Evolutionary conservation across 2,888 invertebrate genomes (phyloP).

Genomic region (Lepidocyrtoides sp.): DNA sequence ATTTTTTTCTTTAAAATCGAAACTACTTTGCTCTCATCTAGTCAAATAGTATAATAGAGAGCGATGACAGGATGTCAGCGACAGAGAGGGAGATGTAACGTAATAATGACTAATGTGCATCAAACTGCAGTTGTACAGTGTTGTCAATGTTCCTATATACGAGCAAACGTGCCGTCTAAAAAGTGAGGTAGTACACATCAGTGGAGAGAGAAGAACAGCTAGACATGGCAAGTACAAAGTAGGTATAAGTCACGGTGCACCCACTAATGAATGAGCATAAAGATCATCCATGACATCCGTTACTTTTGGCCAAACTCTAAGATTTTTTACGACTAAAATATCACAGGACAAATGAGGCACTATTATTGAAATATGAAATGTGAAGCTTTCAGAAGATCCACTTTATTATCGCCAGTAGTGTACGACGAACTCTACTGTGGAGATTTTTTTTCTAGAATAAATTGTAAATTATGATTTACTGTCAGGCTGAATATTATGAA

Average conservation of each 20-base stretch:
- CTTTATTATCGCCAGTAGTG: background rate
- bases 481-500: background rate
- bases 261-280: background rate
- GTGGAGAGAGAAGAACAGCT: background rate
- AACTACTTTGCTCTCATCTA: background rate
- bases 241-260: background rate
- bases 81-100: conserved; percentile 35
- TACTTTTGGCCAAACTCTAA: conserved; percentile 6
- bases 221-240: background rate
- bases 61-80: conserved; percentile 74
- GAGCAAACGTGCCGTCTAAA: too few relatives aligned
- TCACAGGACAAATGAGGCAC: conserved; percentile 1
- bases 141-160: too few relatives aligned
- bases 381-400: conserved; percentile 5
- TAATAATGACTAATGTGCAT: conserved; percentile 66
- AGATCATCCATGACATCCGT: conserved; percentile 55
- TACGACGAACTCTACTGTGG: background rate
- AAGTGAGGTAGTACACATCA: too few relatives aligned
- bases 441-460: background rate
- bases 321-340: background rate
- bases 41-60: conserved; percentile 6
- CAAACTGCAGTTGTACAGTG: background rate
- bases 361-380: conserved; percentile 36
- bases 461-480: conserved; percentile 22
- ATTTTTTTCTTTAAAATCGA: conserved; percentile 53